Conservation (phyloP, 2,113 vertebrate genomes). For the Castor canadensis region DNA sequence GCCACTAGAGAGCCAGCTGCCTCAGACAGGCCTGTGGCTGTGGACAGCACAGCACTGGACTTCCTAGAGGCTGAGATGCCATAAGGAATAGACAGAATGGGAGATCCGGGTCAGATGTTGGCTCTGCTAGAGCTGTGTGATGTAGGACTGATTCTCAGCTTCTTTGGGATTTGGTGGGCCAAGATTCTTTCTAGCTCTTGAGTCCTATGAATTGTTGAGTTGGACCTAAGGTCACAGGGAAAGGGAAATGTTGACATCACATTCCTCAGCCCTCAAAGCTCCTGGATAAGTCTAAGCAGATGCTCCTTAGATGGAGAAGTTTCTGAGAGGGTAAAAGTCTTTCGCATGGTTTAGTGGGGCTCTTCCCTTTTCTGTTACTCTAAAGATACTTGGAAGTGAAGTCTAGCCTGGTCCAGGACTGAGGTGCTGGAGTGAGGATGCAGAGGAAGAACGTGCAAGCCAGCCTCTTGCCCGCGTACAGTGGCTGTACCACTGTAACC, state of each 20-base stretch:
- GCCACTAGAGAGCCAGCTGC: not conserved
- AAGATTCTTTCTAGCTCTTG: not conserved
- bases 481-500: accelerated
- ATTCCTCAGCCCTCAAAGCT: not conserved
- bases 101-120: not conserved
- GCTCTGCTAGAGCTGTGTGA: not conserved
- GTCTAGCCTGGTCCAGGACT: not conserved
- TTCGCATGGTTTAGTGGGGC: not conserved
- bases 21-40: not conserved
- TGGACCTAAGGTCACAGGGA: not conserved
- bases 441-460: not conserved
- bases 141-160: not conserved
- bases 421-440: not conserved
- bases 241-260: not conserved
- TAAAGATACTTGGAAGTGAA: conserved; percentile 1
- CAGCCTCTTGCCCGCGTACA: not conserved
- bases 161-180: not conserved
- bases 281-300: not conserved
- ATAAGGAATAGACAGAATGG: not conserved
- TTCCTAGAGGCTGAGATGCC: not conserved
- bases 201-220: not conserved
- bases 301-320: not conserved
- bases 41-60: not conserved
- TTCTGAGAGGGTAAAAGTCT: not conserved
- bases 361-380: not conserved